Percentiles rank a stretch among this genome's conserved stretches.
These are phyloP conservation scores for Pardosa pseudoannulata DNA, from an alignment of 2,888 invertebrate species.

Conservation along the genomic window DNA sequence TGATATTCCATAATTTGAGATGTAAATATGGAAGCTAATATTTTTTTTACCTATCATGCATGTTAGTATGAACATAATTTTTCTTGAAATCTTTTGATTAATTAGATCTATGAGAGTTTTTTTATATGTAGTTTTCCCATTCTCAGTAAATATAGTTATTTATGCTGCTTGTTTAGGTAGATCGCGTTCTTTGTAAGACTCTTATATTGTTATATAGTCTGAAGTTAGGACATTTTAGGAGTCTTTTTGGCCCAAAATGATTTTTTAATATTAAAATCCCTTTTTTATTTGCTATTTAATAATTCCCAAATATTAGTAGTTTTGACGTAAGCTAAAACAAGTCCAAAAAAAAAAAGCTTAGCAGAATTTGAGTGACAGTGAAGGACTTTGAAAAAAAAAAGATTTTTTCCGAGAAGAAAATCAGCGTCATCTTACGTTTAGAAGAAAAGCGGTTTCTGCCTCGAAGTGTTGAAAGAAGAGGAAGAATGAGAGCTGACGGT, in stretches of 20 bases:
- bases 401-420: not conserved
- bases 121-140: not conserved
- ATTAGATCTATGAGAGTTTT: not conserved
- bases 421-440: not conserved
- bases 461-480: not conserved
- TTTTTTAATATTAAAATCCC: too few species aligned
- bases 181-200: not conserved
- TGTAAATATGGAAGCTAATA: constrained; percentile 18
- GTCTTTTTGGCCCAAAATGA: too few species aligned
- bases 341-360: not conserved
- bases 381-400: not conserved
- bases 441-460: constrained; percentile 13
- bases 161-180: not conserved
- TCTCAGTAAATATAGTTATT: constrained; percentile 7
- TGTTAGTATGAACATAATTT: not conserved
- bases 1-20: not conserved
- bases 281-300: too few species aligned
- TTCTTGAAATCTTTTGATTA: not conserved
- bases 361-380: too few species aligned
- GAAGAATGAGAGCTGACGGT: constrained; percentile 1
- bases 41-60: not conserved
- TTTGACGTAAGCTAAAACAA: not conserved
- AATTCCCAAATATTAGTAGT: not conserved
- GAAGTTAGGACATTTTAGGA: too few species aligned
- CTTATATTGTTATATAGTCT: too few species aligned